These are phyloP conservation scores for Sphaeridia pumilis DNA, from an alignment of 2,888 invertebrate genomes.

Conservation along the genomic window DNA sequence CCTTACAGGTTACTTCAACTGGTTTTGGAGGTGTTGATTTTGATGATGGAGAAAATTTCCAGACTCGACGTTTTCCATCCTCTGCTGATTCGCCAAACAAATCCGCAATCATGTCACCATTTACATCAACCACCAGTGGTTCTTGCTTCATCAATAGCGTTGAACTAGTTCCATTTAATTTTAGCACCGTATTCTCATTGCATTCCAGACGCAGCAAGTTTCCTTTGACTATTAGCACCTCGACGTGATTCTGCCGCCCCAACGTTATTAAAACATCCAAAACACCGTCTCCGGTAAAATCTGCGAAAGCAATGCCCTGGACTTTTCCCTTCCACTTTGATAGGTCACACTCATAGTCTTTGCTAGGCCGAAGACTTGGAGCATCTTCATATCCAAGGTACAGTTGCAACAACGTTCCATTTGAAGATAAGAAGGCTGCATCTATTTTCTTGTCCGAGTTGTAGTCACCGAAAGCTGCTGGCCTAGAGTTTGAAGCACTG, in stretches of 20 bases:
- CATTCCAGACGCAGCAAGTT: not conserved
- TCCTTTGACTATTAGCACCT: constrained; percentile 7
- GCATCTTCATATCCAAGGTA: constrained; percentile 57
- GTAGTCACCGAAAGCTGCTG: constrained; percentile 92
- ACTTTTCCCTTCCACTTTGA: constrained; percentile 32
- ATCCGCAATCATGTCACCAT: constrained; percentile 86
- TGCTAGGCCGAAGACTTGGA: constrained; percentile 48
- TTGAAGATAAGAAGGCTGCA: constrained; percentile 61
- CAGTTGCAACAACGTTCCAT: constrained; percentile 56
- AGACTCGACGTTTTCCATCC: constrained; percentile 9
- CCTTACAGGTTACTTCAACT: no score
- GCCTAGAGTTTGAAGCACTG: no score
- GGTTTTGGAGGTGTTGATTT: not conserved
- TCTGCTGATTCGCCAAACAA: constrained; percentile 53
- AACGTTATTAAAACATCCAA: constrained; percentile 73
- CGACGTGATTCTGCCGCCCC: constrained; percentile 7
- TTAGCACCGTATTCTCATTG: not conserved
- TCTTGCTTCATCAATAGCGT: constrained; percentile 38
- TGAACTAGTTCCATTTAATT: not conserved
- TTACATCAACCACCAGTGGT: constrained; percentile 71
- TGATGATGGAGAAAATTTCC: constrained; percentile 14
- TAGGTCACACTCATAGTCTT: constrained; percentile 49
- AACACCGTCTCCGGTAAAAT: constrained; percentile 87
- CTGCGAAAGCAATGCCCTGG: constrained; percentile 86
- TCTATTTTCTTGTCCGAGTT: constrained; percentile 91